Base-by-base conservation (phyloP, 37 sponge, comb jelly and placozoan species). In the Diacarnus erythraeanus region DNA sequence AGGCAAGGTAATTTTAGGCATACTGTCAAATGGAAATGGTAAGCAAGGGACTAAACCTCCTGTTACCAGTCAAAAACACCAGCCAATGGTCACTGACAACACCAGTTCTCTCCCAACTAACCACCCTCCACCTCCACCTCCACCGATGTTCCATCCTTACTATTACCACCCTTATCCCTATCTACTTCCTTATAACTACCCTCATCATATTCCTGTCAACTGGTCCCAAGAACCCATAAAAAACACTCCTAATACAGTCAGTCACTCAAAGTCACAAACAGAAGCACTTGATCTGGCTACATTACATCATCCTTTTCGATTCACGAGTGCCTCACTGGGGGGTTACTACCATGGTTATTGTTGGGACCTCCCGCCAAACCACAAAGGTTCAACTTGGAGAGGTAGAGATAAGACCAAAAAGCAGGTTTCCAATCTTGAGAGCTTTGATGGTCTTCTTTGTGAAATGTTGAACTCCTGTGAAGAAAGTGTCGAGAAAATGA, bases 241-340 rank as follows among this genome's bases (percentile, higher is more conserved):
- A 71, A 42, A 39, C 44, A 25, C 9, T 27, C 72, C 42, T n/a
- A 17, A 21, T n/a, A 20, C 66, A 65, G 31, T 35, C 35, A 30
- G 34, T 31, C 9, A 1, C 35, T 35, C 2, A 31, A 65, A 30
- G 33, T 31, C 33, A 34, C 33, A 65, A 31, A 65, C 33, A 35
- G 66, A 65, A 30, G 66, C 66, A 3, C 66, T 65, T 65, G 66
- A 65, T 35, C 34, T 65, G 3, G 66, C 66, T 1, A 22, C 71
- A 42, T 3, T 71, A 40, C 25, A 20, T 42, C 38, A 40, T 9
- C 60, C 60, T 27, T 54, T 54, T 10, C 10, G 56, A 10, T 27
- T 10, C 6, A n/a, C n/a, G n/a, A n/a, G n/a, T n/a, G n/a, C n/a
- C n/a, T n/a, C n/a, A 15, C 51, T 12, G 51, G 51, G 10, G 12